phyloP scores from a whole-genome alignment of 2,797 vertebrate species.

The Tokudaia muenninki region DNA sequence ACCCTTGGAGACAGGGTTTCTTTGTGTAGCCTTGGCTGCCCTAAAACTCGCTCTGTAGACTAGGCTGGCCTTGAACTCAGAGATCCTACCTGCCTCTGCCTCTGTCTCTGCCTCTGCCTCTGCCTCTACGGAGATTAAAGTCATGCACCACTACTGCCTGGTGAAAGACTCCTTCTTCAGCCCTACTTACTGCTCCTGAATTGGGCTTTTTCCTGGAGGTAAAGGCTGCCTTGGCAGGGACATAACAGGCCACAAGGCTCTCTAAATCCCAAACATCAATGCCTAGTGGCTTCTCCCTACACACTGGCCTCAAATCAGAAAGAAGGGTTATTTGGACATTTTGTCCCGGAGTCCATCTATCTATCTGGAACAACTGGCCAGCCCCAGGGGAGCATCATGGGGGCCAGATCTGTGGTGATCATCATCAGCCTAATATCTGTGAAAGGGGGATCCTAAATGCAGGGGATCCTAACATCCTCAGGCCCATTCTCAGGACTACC shows the following conservation, averaged over 20 bases:
- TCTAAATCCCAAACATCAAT: background rate
- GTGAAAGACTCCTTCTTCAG: background rate
- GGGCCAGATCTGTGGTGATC: background rate
- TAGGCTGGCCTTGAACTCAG: background rate
- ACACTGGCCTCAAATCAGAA: background rate
- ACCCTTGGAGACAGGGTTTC: background rate
- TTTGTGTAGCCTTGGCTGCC: background rate
- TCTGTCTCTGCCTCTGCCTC: too few relatives aligned
- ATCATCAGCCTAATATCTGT: background rate
- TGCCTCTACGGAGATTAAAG: background rate
- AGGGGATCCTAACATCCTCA: background rate
- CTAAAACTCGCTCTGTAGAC: background rate
- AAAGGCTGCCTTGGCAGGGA: background rate
- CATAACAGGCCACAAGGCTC: too few relatives aligned
- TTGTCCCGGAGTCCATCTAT: background rate
- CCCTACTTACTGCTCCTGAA: too few relatives aligned
- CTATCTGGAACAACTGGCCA: too few relatives aligned
- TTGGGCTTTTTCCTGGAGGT: background rate
- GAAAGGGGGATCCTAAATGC: background rate
- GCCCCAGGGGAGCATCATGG: background rate
- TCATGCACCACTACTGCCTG: background rate
- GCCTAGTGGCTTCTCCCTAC: background rate
- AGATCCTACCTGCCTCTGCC: background rate
- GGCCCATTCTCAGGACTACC: background rate
- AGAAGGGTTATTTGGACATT: background rate